A percentile compares a stretch with the other conserved stretches of the same genome.
These are phyloP conservation scores for Mesopsocus fuscifrons DNA, from an alignment of 2,888 invertebrate genomes.

Conservation along the genomic window DNA sequence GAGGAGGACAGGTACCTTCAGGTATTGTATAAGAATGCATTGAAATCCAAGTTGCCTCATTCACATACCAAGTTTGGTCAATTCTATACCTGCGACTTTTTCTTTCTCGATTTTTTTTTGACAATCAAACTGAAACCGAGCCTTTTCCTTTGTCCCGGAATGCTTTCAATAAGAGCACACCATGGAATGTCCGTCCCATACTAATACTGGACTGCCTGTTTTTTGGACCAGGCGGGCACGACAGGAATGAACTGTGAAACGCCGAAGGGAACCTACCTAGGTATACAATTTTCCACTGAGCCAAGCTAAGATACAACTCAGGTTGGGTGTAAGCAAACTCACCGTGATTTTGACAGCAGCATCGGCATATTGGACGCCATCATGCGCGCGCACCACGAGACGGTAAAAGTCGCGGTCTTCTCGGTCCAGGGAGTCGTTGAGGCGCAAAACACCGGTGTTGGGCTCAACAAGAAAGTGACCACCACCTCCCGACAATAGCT, in stretches of 20 bases:
- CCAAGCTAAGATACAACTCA: too few species aligned
- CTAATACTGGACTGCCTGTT: not conserved
- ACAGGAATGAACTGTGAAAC: too few species aligned
- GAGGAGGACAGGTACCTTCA: not conserved
- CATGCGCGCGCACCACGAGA: constrained; percentile 64
- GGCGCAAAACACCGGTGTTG: constrained; percentile 46
- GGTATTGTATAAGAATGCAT: not conserved
- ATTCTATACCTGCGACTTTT: not conserved
- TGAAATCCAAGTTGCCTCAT: not conserved
- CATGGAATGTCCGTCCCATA: not conserved
- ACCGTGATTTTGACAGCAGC: constrained; percentile 61
- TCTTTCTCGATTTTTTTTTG: not conserved
- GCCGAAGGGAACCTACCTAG: too few species aligned
- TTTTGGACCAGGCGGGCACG: not conserved
- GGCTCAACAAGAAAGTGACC: constrained; percentile 46
- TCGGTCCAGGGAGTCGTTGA: constrained; percentile 64
- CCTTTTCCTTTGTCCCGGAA: not conserved
- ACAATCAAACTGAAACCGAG: not conserved
- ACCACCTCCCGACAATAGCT: constrained; percentile 42
- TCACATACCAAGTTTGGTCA: not conserved
- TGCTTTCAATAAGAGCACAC: too few species aligned
- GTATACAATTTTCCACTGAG: too few species aligned
- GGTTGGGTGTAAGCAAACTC: too few species aligned
- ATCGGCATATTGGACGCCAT: constrained; percentile 73
- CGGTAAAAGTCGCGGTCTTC: constrained; percentile 63